Evolutionary conservation across 2,888 invertebrate species (phyloP), one percentile per base, ranked within the genome.

Genomic region (Pycnomerus fuliginosus): DNA sequence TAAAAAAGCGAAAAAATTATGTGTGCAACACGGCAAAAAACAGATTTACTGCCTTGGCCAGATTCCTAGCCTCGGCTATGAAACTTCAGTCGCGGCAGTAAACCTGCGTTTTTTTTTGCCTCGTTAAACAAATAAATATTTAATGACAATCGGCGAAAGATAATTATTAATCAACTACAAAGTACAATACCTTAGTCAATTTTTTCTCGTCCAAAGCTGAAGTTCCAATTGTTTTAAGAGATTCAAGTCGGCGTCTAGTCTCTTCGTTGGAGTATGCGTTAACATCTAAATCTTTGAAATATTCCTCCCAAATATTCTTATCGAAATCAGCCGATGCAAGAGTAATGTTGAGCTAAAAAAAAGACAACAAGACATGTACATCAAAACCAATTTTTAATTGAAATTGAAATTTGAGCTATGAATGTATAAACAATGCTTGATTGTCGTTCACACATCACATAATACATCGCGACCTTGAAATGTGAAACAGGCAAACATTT

Each of bases 151-250:
- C 2, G 7, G n/a, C 11, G 14, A 13, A 30, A 13, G 5, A 30
- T 13, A 7, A 30, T 30, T 4, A 30, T 12, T 30, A 7, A 23
- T 23, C 15, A 16, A 12, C 24, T 28, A 12, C 29, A 7, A 32
- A n/a, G 2, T n/a, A 33, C 11, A 8, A 13, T 62, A 75, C 74
- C 58, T 71, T 53, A 22, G 53, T 55, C 13, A 75, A 60, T 47
- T 71, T 64, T 2, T 62, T 61, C 16, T 69, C 64, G 23, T 65
- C 56, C 10, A 80, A 64, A 1, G 73, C 75, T 2, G 74, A 69
- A 7, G 67, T 67, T 2, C 78, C 79, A 23, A 79, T 64, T 36
- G 74, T 66, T 11, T 69, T 67, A n/a, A 78, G 61, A 13, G 63
- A 64, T 42, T 65, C 65, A 28, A 78, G 68, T 63, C 75, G 73